These are phyloP conservation scores for Eilema griseolum DNA, from an alignment of 2,888 invertebrate species.

Conservation along the genomic window DNA sequence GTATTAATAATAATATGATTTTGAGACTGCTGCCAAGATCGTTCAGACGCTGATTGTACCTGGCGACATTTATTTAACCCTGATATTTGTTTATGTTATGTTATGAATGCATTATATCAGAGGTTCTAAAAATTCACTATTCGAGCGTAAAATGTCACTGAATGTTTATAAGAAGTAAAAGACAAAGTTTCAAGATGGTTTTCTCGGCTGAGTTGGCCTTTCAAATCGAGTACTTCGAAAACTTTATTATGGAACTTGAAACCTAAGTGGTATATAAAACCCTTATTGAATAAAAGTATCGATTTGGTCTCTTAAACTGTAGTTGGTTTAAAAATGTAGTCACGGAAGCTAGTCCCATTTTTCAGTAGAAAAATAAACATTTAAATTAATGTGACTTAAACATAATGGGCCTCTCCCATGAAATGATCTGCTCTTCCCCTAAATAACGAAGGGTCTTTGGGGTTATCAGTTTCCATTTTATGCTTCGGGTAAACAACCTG, in stretches of 20 bases:
- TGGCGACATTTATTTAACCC: background rate
- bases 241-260: constrained; percentile 8
- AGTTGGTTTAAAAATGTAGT: background rate
- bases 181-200: constrained; percentile 9
- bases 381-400: too few relatives aligned
- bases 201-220: constrained; percentile 11
- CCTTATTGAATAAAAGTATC: constrained; percentile 18
- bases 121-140: background rate
- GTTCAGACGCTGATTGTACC: too few relatives aligned
- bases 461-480: too few relatives aligned
- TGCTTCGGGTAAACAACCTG: too few relatives aligned
- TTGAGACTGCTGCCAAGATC: too few relatives aligned
- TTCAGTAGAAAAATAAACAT: background rate
- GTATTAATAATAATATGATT: too few relatives aligned
- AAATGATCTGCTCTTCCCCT: too few relatives aligned
- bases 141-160: background rate
- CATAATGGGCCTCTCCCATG: too few relatives aligned
- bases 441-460: too few relatives aligned
- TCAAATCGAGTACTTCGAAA: constrained; percentile 8
- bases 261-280: too few relatives aligned
- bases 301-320: background rate
- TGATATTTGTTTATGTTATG: background rate
- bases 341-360: background rate
- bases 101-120: background rate
- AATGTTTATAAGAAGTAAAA: background rate